phyloP scores from a whole-genome alignment of 1,140 invertebrate species.

The Lordiphosa clarofinis region DNA sequence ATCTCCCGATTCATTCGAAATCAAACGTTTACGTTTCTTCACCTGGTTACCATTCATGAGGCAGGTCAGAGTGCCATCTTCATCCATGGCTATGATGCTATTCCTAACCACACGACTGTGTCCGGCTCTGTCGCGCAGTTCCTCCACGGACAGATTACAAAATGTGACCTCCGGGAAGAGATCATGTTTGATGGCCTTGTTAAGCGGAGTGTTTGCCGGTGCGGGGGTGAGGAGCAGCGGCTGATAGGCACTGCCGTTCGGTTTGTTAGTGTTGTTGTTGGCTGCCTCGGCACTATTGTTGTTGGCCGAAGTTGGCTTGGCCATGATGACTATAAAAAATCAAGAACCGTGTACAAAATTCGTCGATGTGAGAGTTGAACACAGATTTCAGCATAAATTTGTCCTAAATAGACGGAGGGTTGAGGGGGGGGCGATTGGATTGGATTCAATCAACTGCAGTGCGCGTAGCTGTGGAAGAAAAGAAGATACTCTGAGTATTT shows the following conservation, averaged over 20 bases:
- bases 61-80: conserved; percentile 32
- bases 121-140: conserved; percentile 43
- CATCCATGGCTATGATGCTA: conserved; percentile 60
- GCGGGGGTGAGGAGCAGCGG: conserved; percentile 27
- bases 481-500: background rate
- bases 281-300: conserved; percentile 3
- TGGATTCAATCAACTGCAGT: conserved; percentile 5
- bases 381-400: conserved; percentile 8
- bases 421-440: conserved; percentile 1
- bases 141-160: conserved; percentile 69
- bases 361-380: conserved; percentile 13
- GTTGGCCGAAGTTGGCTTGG: conserved; percentile 21
- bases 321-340: conserved; percentile 16
- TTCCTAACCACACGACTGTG: conserved; percentile 46
- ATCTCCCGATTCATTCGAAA: conserved; percentile 74
- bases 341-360: background rate
- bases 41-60: conserved; percentile 48
- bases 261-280: conserved; percentile 25
- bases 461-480: conserved; percentile 7
- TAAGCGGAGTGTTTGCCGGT: conserved; percentile 62
- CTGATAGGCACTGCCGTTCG: conserved; percentile 50
- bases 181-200: conserved; percentile 72
- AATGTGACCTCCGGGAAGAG: conserved; percentile 77
- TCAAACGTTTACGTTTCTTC: conserved; percentile 70
- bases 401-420: conserved; percentile 27